Evolutionary conservation across 2,113 vertebrate genomes (phyloP), one percentile per base, ranked within the genome.

Genomic region (Thymallus thymallus): DNA sequence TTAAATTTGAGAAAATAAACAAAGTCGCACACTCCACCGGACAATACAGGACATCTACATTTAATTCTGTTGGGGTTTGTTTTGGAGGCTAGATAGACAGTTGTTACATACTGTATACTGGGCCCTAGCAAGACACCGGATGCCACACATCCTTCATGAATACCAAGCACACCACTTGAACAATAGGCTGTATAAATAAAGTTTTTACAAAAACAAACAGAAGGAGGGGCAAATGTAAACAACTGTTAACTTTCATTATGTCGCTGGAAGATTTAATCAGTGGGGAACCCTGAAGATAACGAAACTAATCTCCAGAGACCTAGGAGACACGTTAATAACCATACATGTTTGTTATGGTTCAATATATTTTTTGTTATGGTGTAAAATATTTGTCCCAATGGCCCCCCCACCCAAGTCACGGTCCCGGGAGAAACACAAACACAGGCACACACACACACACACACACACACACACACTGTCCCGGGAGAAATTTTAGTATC

Each of bases 111-210:
- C 65, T 32, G 46, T 51, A 51, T 18, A 51, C 48, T 18, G 48
- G 14, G 1, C 16, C 48, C 16, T 51, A 18, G 48, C 48, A 18
- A 51, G 48, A 51, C 16, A 51, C 48, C 74, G 76, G 74, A 79
- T 63, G 64, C 66, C 26, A 65, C 58, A 76, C 32, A 35, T 78
- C 69, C 41, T 74, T 68, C 48, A 55, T 64, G 62, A 74, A 73
- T 23, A 16, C 20, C 26, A 29, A 45, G 55, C 69, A 67, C 61
- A n/a, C 65, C 60, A 69, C 35, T 41, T 10, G 46, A 79, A 78
- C 73, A 77, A 79, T 65, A 67, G 55, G 51, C 58, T 58, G 18
- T 63, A 24, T 56, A 68, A 80, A 80, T 58, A 77, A 32, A 70
- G 64, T 23, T 56, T 60, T 23, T n/a, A 68, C 10, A 65, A 51